Evolutionary conservation across 2,888 invertebrate species (phyloP).

Genomic region (Cephalotes varians): DNA sequence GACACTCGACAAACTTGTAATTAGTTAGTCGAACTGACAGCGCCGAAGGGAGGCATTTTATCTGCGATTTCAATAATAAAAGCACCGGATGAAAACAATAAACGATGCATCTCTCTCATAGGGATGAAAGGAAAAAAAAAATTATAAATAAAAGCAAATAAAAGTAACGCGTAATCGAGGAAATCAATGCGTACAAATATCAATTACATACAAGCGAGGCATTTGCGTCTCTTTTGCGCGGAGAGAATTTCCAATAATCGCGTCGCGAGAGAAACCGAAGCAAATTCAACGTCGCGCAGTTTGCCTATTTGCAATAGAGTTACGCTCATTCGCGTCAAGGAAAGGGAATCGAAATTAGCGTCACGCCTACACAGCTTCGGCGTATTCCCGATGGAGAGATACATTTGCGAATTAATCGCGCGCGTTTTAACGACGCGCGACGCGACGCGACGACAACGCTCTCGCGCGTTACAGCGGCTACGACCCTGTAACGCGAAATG

Average conservation of each 20-base stretch:
- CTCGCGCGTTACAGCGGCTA: too few relatives aligned
- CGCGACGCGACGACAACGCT: background rate
- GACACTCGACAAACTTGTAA: background rate
- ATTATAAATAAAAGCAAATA: background rate
- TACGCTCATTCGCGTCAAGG: background rate
- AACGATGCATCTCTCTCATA: background rate
- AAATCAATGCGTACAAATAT: background rate
- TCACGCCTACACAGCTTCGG: background rate
- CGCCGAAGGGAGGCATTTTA: background rate
- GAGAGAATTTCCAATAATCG: background rate
- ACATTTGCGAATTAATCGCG: slow-evolving; percentile 19
- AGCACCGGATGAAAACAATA: too few relatives aligned
- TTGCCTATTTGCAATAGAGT: too few relatives aligned
- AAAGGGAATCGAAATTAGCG: background rate
- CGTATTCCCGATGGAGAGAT: background rate
- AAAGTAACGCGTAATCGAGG: too few relatives aligned
- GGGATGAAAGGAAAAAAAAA: background rate
- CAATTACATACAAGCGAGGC: background rate
- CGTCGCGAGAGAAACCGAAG: background rate
- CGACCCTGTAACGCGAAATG: slow-evolving; percentile 58
- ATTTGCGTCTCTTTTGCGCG: background rate
- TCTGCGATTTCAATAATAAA: background rate
- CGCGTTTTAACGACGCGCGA: background rate
- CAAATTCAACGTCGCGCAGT: background rate
- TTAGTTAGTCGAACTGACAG: background rate